phyloP scores from a whole-genome alignment of 2,113 vertebrate species.

The Morone chrysops region DNA sequence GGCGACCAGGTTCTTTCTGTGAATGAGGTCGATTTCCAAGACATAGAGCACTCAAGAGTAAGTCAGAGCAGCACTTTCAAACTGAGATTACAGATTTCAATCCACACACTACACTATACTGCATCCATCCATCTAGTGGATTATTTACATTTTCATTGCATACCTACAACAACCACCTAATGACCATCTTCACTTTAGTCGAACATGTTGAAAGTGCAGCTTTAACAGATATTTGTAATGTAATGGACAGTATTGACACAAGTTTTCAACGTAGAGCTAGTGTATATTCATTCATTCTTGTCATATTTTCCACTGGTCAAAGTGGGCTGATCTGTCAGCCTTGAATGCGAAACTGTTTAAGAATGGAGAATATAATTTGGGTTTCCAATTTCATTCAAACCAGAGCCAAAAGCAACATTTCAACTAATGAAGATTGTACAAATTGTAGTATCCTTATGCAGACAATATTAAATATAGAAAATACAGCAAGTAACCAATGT shows the following conservation, averaged over 20 bases:
- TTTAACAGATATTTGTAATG: neutral
- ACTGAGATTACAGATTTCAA: neutral
- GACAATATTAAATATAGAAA: neutral
- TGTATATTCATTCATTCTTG: neutral
- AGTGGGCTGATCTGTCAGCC: neutral
- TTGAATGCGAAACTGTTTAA: neutral
- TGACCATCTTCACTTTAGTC: no score
- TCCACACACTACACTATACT: neutral
- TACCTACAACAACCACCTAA: neutral
- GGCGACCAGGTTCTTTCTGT: slow-evolving; percentile 98
- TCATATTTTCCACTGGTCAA: neutral
- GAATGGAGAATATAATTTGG: neutral
- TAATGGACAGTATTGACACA: neutral
- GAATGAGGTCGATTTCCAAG: slow-evolving; percentile 98
- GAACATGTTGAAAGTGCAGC: neutral
- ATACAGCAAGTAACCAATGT: neutral
- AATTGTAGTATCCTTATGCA: neutral
- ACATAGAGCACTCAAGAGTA: slow-evolving; percentile 97
- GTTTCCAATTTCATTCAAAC: neutral
- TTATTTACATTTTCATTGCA: neutral
- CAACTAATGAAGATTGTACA: no score
- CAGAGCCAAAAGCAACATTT: neutral
- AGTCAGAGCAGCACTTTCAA: slow-evolving; percentile 46
- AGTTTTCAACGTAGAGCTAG: neutral
- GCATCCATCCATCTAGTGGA: neutral